Evolutionary conservation across 1,140 invertebrate genomes (phyloP), one percentile per base, ranked within the genome.

Genomic region (Rhyzopertha dominica): DNA sequence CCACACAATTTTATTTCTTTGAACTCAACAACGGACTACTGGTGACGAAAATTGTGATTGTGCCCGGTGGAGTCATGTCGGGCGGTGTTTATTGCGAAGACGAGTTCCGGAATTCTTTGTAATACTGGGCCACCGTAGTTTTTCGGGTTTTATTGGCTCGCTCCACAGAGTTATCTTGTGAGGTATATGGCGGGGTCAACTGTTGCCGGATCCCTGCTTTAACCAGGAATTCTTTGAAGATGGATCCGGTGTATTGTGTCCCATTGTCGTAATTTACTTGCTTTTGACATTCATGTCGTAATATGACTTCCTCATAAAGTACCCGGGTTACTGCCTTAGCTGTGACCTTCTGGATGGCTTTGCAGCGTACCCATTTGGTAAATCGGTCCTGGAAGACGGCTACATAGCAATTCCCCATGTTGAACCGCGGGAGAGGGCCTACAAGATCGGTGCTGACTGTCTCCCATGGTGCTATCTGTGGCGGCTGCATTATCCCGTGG

Each of bases 191-290:
- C 5, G 60, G 56, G 0, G 54, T 63, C 8, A 52, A 62, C 5
- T 43, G 30, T 5, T 55, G 45, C 4, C 20, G 7, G 0, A 59
- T 29, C 10, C 39, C 39, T 4, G 5, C 12, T 5, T 8, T n/a
- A 13, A 4, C 4, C 5, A 17, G 5, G 22, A 40, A 5, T 9
- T 26, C 20, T 16, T 40, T 9, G 4, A 26, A 29, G 10, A 9
- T 5, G 22, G 10, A n/a, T n/a, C 14, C 18, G 10, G 18, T 24
- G 18, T 9, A 73, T 35, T 72, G 62, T 3, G 48, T 55, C 0
- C 66, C 71, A 37, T 68, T 67, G 32, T 74, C 68, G 10, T 67
- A 56, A 0, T 65, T 16, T 2, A 66, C 37, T 0, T 51, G 51
- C 30, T 50, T 36, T 2, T 62, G 64, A 5, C 50, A 34, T 7